phyloP scores from a whole-genome alignment of 2,113 vertebrate genomes.

The Heterochromis multidens region DNA sequence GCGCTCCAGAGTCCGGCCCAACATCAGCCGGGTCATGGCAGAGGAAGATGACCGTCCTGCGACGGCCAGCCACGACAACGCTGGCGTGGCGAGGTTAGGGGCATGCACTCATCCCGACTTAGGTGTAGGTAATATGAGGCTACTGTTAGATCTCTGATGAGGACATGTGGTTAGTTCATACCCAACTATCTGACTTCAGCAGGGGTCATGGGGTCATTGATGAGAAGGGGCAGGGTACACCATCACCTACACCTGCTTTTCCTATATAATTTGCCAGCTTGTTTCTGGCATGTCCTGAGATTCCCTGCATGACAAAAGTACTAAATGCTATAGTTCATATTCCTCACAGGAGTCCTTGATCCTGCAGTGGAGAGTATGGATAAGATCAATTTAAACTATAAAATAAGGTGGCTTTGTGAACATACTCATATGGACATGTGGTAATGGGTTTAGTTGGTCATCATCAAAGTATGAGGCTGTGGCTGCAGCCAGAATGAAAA shows the following conservation, averaged over 20 bases:
- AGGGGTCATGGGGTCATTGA: slow-evolving; percentile 42
- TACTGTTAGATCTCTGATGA: slow-evolving; percentile 11
- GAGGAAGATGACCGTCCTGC: slow-evolving; percentile 53
- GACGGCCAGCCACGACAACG: slow-evolving; percentile 65
- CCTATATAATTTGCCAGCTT: neutral
- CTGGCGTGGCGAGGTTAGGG: slow-evolving; percentile 40
- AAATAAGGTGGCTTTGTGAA: slow-evolving; percentile 3
- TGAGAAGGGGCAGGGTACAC: neutral
- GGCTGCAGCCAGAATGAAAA: neutral
- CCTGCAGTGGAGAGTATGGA: neutral
- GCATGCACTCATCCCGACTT: slow-evolving; percentile 30
- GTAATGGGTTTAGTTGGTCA: neutral
- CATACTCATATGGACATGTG: neutral
- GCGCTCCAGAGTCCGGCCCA: slow-evolving; percentile 98
- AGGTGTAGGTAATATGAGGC: neutral
- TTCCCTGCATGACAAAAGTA: slow-evolving; percentile 46
- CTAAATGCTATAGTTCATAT: neutral
- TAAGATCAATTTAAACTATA: neutral
- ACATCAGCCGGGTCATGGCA: slow-evolving; percentile 99
- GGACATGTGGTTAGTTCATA: slow-evolving; percentile 14
- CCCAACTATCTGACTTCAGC: slow-evolving; percentile 7
- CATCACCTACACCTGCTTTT: neutral
- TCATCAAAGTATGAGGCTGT: neutral
- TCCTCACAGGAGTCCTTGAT: neutral
- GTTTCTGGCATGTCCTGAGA: neutral